Evolutionary conservation across 2,113 vertebrate species (phyloP), one percentile per base, ranked within the genome.

Genomic region (Microcebus tavaratra): DNA sequence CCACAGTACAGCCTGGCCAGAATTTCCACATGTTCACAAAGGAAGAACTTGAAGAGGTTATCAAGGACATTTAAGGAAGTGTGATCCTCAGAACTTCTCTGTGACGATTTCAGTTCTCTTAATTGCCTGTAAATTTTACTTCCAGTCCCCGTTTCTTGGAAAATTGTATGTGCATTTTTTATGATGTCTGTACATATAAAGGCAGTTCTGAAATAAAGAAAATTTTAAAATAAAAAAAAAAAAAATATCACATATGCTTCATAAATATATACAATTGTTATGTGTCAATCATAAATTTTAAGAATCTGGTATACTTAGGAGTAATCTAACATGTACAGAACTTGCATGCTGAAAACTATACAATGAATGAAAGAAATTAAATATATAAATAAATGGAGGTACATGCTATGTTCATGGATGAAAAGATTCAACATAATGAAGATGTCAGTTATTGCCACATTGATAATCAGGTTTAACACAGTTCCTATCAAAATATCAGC

Each of bases 11-110:
- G 97, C 99, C 99, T 0, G 99, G 99, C 29, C 99, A 99, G 98
- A 99, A 99, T 95, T 99, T 99, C 99, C 99, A 99, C 98, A 99
- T 99, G 99, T 99, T 99, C 98, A 99, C 99, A 50, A 99, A 99
- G 98, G 99, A 99, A 97, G 99, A 99, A 98, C 99, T 99, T 31
- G 99, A 99, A 96, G 99, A 99, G 55, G 99, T 99, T 92, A 99
- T 99, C 98, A 99, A 99, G 98, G 99, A 99, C 97, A 99, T 99
- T 98, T 99, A 99, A 98, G 83, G 39, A 94, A 86, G 91, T 42
- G 25, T 75, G 39, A 63, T 73, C 97, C 92, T 96, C 83, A 95
- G 65, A 87, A 97, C 96, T 97, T 96, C 61, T 93, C 84, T 96
- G 97, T 97, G 97, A 96, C 68, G 78, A 65, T 97, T 95, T 92